Evolutionary conservation across 64 coral and sea anemone species (phyloP).

Genomic region (Montipora cactus): DNA sequence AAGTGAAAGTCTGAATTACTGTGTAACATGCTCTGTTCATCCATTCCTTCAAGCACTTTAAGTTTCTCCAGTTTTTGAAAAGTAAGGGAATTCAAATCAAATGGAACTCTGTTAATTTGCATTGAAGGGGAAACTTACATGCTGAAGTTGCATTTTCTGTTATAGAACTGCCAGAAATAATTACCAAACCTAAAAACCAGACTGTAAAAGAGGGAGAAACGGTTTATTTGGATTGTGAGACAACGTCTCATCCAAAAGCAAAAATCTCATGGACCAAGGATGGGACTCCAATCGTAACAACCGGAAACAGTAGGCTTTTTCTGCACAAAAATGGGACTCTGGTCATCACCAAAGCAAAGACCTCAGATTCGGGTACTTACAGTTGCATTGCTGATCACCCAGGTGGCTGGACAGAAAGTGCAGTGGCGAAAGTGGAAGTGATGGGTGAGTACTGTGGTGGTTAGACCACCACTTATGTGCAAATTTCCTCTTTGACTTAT

Average conservation of each 20-base stretch:
- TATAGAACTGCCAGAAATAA: constrained; percentile 66
- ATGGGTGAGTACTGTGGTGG: constrained; percentile 51
- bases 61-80: background rate
- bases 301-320: background rate
- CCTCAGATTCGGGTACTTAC: constrained; percentile 44
- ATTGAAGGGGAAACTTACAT: background rate
- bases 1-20: too few species aligned
- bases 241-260: constrained; percentile 15
- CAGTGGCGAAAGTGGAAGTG: constrained; percentile 51
- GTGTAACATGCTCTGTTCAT: too few species aligned
- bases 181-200: constrained; percentile 43
- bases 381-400: constrained; percentile 44
- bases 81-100: background rate
- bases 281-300: background rate
- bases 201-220: constrained; percentile 40
- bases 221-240: constrained; percentile 28
- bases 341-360: background rate
- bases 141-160: background rate
- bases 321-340: constrained; percentile 43
- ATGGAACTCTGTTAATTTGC: background rate
- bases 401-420: constrained; percentile 36
- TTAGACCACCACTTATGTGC: too few species aligned
- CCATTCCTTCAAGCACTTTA: background rate
- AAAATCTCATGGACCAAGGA: constrained; percentile 53
- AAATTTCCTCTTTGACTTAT: too few species aligned